phyloP scores from a whole-genome alignment of 2,797 vertebrate species.

The Chanos chanos region DNA sequence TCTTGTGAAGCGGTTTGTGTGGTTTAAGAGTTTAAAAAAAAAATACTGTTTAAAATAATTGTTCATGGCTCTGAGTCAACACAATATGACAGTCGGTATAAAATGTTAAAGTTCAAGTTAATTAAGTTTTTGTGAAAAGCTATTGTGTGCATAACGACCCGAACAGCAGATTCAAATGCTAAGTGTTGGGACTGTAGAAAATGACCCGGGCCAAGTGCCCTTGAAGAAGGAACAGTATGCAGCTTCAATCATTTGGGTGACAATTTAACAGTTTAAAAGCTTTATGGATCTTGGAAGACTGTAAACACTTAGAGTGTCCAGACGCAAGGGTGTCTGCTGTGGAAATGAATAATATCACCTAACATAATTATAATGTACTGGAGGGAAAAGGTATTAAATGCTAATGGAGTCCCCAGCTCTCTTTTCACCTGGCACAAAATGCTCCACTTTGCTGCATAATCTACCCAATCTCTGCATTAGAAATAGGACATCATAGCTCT shows the following conservation, averaged over 20 bases:
- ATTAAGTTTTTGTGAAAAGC: no score
- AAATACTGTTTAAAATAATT: no score
- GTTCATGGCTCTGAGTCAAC: no score
- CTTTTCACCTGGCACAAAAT: slow-evolving; percentile 42
- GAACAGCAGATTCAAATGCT: no score
- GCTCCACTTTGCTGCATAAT: slow-evolving; percentile 21
- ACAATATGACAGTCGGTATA: no score
- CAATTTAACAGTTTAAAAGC: slow-evolving; percentile 40
- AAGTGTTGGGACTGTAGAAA: no score
- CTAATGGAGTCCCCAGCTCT: slow-evolving; percentile 39
- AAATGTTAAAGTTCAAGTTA: no score
- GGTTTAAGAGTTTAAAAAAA: no score
- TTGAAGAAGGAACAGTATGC: neutral
- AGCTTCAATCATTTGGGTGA: slow-evolving; percentile 17
- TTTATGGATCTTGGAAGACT: neutral
- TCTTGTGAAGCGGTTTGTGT: no score
- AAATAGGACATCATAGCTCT: slow-evolving; percentile 5
- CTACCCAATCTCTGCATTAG: slow-evolving; percentile 9
- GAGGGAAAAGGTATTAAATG: slow-evolving; percentile 31
- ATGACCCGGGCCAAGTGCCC: neutral
- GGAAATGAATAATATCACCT: slow-evolving; percentile 37
- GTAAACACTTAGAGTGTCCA: slow-evolving; percentile 30
- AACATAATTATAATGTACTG: slow-evolving; percentile 48
- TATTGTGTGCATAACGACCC: no score
- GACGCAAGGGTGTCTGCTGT: slow-evolving; percentile 14